phyloP scores from a whole-genome alignment of 2,888 invertebrate species.

The Stenodema calcarata region DNA sequence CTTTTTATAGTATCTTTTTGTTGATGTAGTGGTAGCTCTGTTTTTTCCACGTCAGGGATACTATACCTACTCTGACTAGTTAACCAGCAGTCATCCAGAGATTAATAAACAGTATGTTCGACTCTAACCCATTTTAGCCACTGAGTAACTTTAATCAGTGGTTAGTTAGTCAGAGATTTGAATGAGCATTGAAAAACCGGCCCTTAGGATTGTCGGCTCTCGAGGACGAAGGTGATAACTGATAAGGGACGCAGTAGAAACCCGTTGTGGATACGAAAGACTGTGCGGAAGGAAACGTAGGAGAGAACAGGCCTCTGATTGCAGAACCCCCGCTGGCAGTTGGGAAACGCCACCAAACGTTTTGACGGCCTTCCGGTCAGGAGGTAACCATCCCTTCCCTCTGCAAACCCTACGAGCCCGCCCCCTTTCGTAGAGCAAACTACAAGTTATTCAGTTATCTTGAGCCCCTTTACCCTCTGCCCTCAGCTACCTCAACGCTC shows the following conservation, averaged over 20 bases:
- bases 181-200: too few species aligned
- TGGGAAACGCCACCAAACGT: slow-evolving; percentile 52
- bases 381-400: background rate
- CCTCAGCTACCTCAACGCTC: slow-evolving; percentile 23
- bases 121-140: too few species aligned
- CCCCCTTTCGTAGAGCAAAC: slow-evolving; percentile 50
- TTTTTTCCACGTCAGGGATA: too few species aligned
- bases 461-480: slow-evolving; percentile 14
- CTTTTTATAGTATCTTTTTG: too few species aligned
- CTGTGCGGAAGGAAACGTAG: slow-evolving; percentile 56
- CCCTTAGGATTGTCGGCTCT: background rate
- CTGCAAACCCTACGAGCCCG: background rate
- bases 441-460: slow-evolving; percentile 52
- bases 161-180: too few species aligned
- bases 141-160: too few species aligned
- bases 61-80: too few species aligned
- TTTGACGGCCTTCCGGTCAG: slow-evolving; percentile 13
- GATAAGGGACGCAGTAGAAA: slow-evolving; percentile 52
- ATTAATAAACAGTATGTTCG: too few species aligned
- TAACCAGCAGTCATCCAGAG: too few species aligned
- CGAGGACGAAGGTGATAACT: background rate
- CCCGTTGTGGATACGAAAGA: slow-evolving; percentile 52
- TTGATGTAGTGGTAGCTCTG: too few species aligned
- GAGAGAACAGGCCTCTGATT: slow-evolving; percentile 44
- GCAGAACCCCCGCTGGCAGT: slow-evolving; percentile 34